Conservation (phyloP, 2,113 vertebrate species). For the Corapipo altera region DNA sequence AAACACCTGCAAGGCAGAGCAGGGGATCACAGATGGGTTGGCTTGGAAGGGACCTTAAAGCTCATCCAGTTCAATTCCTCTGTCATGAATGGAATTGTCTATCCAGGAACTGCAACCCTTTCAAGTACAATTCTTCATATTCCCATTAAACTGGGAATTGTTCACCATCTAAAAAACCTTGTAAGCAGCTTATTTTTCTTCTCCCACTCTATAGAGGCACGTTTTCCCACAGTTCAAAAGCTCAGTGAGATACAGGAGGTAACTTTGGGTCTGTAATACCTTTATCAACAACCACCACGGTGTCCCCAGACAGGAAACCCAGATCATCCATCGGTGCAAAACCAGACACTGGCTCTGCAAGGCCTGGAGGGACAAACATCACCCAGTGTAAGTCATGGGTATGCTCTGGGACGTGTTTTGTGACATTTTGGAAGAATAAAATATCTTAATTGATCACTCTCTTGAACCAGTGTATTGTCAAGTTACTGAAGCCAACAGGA, state of each 20-base stretch:
- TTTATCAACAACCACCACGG: slow-evolving; percentile 81
- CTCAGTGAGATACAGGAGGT: background rate
- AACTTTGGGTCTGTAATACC: slow-evolving; percentile 66
- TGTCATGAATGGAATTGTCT: background rate
- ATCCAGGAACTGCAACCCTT: background rate
- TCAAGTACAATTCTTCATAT: rapidly evolving
- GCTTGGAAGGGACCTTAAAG: background rate
- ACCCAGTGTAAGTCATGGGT: background rate
- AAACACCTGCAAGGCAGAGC: slow-evolving; percentile 77
- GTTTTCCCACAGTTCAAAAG: background rate
- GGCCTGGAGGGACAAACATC: slow-evolving; percentile 16
- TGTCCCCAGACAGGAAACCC: slow-evolving; percentile 75
- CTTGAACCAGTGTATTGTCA: background rate
- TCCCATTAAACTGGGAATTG: background rate
- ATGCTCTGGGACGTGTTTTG: rapidly evolving
- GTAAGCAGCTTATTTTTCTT: background rate
- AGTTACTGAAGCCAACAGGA: background rate
- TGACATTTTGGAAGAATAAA: background rate
- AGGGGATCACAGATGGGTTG: rapidly evolving
- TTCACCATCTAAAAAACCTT: background rate
- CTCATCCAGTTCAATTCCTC: background rate
- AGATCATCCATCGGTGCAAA: slow-evolving; percentile 56
- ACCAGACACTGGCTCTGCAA: slow-evolving; percentile 55
- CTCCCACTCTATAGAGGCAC: background rate
- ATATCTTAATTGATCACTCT: background rate